Evolutionary conservation across 2,797 vertebrate genomes (phyloP), one percentile per base, ranked within the genome.

Genomic region (Acipenser ruthenus): DNA sequence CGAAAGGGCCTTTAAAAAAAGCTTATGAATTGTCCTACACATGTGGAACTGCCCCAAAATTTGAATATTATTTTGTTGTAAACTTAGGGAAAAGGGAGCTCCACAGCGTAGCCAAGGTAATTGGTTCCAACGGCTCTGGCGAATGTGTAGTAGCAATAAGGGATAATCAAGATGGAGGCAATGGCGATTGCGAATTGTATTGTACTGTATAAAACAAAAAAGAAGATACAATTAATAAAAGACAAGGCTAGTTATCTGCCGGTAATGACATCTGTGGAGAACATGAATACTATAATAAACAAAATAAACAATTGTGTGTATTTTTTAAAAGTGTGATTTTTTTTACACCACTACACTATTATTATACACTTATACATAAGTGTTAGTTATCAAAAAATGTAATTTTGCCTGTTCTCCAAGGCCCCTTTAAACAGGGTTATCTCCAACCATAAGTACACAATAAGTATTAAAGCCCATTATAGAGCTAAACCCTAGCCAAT

Each of bases 101-200:
- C 65, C 8, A 76, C 56, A 3, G 68, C 37, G 0, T 78, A 79
- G 18, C 79, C 74, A n/a, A 79, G 70, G 58, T 79, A 78, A 50
- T 15, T 74, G 12, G 65, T 84, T 13, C 81, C 78, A 49, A 82
- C 11, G 2, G 68, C 67, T 10, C 82, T 82, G 49, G 72, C 72
- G 60, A 82, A 74, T 0, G 65, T 83, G 69, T 74, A 83, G 71
- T 72, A 81, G 61, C 77, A 80, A 9, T 68, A 74, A 0, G 76
- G 80, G 8, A 78, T 80, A 0, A 80, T 78, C n/a, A 85, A 73
- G 23, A 74, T 71, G 12, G 82, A 74, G 62, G 67, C 52, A 70
- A 83, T 6, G 13, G 81, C 74, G 12, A 82, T 9, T 23, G 66
- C 63, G 64, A 86, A 80, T 56, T 86, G 84, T 37, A 81, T 56